Conservation (phyloP, 2,113 vertebrate genomes). For the Neofelis nebulosa region DNA sequence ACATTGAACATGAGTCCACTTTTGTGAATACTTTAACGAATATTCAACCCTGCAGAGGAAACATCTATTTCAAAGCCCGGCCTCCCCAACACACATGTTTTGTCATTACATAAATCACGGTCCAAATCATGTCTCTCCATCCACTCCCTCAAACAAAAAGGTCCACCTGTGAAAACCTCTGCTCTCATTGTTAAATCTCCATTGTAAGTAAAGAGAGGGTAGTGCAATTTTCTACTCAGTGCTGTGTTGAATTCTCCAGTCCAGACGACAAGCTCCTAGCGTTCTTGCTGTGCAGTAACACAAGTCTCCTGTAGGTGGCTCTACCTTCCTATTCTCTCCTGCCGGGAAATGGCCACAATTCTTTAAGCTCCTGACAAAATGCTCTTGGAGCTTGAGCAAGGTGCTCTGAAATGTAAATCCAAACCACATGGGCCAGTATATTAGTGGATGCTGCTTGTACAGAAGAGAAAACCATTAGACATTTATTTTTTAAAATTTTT, state of each 20-base stretch:
- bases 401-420: neutral
- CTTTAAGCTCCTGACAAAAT: neutral
- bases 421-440: neutral
- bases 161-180: neutral
- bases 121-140: neutral
- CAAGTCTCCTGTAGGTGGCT: slow-evolving; percentile 51
- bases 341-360: fast-evolving
- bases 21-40: neutral
- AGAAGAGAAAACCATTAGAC: neutral
- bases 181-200: neutral
- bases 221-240: neutral
- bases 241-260: neutral
- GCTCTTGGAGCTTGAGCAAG: neutral
- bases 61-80: neutral
- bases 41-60: neutral
- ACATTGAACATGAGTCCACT: neutral
- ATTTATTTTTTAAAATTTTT: neutral
- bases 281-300: neutral
- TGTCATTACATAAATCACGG: neutral
- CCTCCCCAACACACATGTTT: neutral
- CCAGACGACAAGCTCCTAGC: fast-evolving
- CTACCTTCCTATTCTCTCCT: neutral
- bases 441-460: neutral
- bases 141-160: neutral
- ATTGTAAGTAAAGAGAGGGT: neutral